A percentile compares a stretch with the other conserved stretches of the same genome.
Conservation (phyloP, 2,113 vertebrate genomes). For the Mesitornis unicolor region DNA sequence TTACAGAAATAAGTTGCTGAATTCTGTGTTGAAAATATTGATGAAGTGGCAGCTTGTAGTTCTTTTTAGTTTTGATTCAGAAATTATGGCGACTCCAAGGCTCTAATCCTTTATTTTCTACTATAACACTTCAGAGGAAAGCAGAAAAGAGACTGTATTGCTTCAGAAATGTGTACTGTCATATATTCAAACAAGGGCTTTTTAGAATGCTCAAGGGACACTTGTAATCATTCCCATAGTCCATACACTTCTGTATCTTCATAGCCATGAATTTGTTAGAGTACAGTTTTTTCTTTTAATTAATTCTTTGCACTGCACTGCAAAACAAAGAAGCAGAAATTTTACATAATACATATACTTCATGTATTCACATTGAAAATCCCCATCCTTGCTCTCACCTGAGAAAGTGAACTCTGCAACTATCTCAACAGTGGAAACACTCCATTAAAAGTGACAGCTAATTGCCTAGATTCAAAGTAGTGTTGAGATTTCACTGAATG, state of each 20-base stretch:
- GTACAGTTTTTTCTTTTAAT: background rate
- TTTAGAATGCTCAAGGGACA: background rate
- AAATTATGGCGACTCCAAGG: background rate
- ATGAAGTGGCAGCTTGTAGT: background rate
- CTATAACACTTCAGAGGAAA: background rate
- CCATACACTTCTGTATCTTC: background rate
- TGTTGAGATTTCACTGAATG: background rate
- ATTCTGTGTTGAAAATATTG: background rate
- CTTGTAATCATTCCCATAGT: background rate
- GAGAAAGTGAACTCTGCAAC: background rate
- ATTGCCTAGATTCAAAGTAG: background rate
- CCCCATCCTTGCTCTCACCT: background rate
- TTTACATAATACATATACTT: background rate
- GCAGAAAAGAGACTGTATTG: background rate
- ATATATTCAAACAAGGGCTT: background rate
- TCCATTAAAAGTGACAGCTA: background rate
- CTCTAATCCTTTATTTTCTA: background rate
- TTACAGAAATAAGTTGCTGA: background rate
- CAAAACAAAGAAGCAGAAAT: background rate
- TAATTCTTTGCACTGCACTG: background rate
- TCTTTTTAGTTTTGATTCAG: background rate
- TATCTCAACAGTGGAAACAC: background rate
- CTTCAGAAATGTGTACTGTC: background rate
- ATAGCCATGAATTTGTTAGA: background rate
- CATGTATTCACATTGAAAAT: background rate